Percentiles rank a stretch among this genome's conserved stretches.
These are phyloP conservation scores for Apogon talboti DNA, from an alignment of 2,797 vertebrate species.

Conservation along the genomic window DNA sequence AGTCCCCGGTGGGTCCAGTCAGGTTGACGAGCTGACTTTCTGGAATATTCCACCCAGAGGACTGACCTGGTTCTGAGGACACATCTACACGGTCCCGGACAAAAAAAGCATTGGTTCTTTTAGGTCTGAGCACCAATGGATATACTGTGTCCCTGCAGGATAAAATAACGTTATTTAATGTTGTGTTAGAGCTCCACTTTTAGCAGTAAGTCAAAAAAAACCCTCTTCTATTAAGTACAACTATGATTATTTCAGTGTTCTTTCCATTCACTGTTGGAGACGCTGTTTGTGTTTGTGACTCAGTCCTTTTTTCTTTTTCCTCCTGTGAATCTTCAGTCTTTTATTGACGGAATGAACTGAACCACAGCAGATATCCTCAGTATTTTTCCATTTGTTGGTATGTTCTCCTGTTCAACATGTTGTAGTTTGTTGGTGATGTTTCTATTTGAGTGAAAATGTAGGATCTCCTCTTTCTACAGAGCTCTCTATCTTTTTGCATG, in stretches of 20 bases:
- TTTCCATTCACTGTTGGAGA: constrained; percentile 8
- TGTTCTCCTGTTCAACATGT: constrained; percentile 24
- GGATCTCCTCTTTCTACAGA: constrained; percentile 13
- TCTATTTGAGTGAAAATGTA: constrained; percentile 11
- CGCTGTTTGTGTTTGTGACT: constrained; percentile 10
- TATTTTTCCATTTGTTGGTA: constrained; percentile 27
- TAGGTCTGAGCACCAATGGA: constrained; percentile 57
- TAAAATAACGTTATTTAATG: constrained; percentile 48
- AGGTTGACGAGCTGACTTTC: constrained; percentile 59
- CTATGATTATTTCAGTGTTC: constrained; percentile 2
- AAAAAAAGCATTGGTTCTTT: too few species aligned
- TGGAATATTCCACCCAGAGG: constrained; percentile 79
- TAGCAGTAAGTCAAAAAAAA: constrained; percentile 67
- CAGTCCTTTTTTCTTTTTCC: constrained; percentile 4
- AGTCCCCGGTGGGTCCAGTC: constrained; percentile 58
- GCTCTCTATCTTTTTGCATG: constrained; percentile 58
- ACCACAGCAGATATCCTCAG: constrained; percentile 48
- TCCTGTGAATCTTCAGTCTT: constrained; percentile 36
- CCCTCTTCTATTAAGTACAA: constrained; percentile 40
- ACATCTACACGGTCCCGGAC: constrained; percentile 16
- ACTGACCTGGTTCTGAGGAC: constrained; percentile 70
- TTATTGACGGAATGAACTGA: constrained; percentile 50
- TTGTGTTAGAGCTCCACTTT: constrained; percentile 45
- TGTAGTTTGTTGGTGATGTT: constrained; percentile 50
- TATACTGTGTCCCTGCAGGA: constrained; percentile 60